Conservation (phyloP, 2,888 invertebrate genomes). For the Liodrosophila aerea region DNA sequence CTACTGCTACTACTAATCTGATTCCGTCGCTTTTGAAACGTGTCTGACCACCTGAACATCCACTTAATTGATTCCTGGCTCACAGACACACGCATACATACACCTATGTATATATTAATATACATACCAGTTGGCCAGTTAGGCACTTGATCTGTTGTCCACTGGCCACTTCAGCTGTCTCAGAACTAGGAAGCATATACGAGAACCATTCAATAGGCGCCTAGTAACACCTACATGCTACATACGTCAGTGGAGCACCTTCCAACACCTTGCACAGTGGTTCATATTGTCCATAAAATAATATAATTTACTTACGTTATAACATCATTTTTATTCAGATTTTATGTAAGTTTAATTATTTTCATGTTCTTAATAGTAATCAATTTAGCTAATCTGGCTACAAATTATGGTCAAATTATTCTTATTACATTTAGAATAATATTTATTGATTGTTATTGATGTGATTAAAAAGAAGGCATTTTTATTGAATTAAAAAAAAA, state of each 20-base stretch:
- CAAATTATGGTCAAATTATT: too few relatives aligned
- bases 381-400: too few relatives aligned
- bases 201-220: constrained; percentile 10
- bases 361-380: too few relatives aligned
- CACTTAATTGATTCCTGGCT: constrained; percentile 20
- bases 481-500: too few relatives aligned
- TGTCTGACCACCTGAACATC: constrained; percentile 28
- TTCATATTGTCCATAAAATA: background rate
- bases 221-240: constrained; percentile 1
- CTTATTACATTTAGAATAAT: too few relatives aligned
- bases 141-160: background rate
- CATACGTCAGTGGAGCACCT: too few relatives aligned
- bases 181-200: constrained; percentile 43
- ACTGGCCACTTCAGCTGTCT: background rate
- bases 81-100: constrained; percentile 15
- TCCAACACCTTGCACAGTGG: constrained; percentile 3
- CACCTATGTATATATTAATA: constrained; percentile 1
- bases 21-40: constrained; percentile 22
- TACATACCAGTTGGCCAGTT: constrained; percentile 26
- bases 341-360: background rate
- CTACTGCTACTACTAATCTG: background rate
- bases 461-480: too few relatives aligned
- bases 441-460: too few relatives aligned
- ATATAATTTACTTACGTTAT: too few relatives aligned
- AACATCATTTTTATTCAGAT: background rate